phyloP scores from a whole-genome alignment of 2,888 invertebrate species.

The Melikaiella ostensackeni region DNA sequence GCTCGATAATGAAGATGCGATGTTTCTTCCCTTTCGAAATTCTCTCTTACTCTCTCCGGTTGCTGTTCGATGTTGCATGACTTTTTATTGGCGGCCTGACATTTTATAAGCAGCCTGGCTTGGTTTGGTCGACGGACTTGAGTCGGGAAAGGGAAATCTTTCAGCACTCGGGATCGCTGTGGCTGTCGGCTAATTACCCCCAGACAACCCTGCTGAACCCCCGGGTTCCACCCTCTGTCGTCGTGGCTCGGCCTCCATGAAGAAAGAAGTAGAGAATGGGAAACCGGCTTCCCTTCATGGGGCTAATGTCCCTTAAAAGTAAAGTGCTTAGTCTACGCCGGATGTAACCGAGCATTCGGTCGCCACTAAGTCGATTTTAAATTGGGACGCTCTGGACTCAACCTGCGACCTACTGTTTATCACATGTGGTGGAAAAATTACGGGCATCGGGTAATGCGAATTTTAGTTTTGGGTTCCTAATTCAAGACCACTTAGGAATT shows the following conservation, averaged over 20 bases:
- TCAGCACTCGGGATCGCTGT: slow-evolving; percentile 45
- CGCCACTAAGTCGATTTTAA: slow-evolving; percentile 36
- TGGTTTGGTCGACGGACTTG: slow-evolving; percentile 43
- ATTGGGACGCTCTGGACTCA: slow-evolving; percentile 14
- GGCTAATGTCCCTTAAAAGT: slow-evolving; percentile 69
- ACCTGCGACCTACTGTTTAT: slow-evolving; percentile 15
- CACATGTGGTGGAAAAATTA: slow-evolving; percentile 11
- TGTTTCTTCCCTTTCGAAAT: slow-evolving; percentile 50
- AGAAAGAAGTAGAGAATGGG: slow-evolving; percentile 52
- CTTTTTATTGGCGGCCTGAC: slow-evolving; percentile 80
- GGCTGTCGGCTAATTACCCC: slow-evolving; percentile 58
- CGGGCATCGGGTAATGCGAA: neutral
- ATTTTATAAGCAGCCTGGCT: slow-evolving; percentile 76
- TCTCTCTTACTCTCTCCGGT: slow-evolving; percentile 50
- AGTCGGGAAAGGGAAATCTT: slow-evolving; percentile 55
- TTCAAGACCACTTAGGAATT: neutral
- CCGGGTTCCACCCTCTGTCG: slow-evolving; percentile 35
- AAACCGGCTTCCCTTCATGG: slow-evolving; percentile 51
- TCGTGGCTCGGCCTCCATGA: slow-evolving; percentile 16
- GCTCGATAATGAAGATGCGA: slow-evolving; percentile 68
- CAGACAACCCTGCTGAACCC: slow-evolving; percentile 46
- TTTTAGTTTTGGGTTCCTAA: neutral
- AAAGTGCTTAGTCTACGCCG: slow-evolving; percentile 62
- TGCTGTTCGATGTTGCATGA: slow-evolving; percentile 77
- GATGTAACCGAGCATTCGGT: slow-evolving; percentile 44